A percentile compares a stretch with the other conserved stretches of the same genome.
phyloP scores from a whole-genome alignment of 30 jellyfish, hydroid and myxozoan species.

The Pelagia noctiluca region DNA sequence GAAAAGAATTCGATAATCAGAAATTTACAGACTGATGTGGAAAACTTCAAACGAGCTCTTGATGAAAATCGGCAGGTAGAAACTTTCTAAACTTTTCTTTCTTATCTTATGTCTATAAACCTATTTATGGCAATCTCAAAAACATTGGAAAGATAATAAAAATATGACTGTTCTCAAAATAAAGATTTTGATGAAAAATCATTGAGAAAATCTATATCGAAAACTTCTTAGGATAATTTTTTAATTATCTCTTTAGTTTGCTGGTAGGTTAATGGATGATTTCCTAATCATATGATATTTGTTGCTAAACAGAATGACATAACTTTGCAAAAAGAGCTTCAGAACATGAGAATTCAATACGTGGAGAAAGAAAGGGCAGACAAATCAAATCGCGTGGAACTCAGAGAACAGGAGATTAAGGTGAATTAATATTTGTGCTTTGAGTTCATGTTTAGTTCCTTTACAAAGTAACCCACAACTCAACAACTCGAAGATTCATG shows the following conservation, averaged over 20 bases:
- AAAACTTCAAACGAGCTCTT: conserved; percentile 26
- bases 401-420: conserved; percentile 54
- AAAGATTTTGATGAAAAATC: too few relatives aligned
- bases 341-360: conserved; percentile 65
- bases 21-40: conserved; percentile 55
- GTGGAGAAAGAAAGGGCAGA: conserved; percentile 75
- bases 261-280: too few relatives aligned
- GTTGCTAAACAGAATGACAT: conserved; percentile 61
- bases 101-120: background rate
- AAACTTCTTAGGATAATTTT: too few relatives aligned
- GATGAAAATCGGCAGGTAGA: conserved; percentile 61
- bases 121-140: too few relatives aligned
- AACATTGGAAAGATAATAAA: too few relatives aligned
- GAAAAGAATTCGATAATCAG: conserved; percentile 45
- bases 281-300: background rate
- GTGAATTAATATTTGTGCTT: conserved; percentile 11
- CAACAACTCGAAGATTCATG: too few relatives aligned
- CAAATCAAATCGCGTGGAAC: conserved; percentile 58
- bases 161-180: too few relatives aligned
- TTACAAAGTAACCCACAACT: too few relatives aligned
- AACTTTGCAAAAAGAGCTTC: conserved; percentile 65
- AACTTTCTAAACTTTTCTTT: background rate
- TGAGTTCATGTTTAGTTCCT: too few relatives aligned
- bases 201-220: too few relatives aligned
- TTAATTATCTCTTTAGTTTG: too few relatives aligned